Conservation (phyloP, 2,797 vertebrate species). For the Neosilurus hyrtlii region DNA sequence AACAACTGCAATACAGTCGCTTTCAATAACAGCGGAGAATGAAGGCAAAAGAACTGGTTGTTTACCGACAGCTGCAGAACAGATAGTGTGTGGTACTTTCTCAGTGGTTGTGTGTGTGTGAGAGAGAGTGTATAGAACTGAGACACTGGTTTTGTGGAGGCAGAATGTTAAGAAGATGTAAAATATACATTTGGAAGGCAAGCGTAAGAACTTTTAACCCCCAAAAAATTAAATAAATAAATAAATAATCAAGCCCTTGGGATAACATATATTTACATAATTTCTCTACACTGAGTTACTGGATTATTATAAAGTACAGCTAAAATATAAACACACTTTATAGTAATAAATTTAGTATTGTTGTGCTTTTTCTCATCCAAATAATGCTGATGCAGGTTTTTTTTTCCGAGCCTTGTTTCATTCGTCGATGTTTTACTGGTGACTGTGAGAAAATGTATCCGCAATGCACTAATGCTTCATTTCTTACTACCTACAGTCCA, state of each 20-base stretch:
- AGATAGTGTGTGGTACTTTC: background rate
- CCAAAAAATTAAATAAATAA: background rate
- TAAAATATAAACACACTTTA: background rate
- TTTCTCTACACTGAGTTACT: background rate
- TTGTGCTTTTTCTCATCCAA: too few species aligned
- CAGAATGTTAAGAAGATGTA: background rate
- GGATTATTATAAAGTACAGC: background rate
- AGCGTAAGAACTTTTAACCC: background rate
- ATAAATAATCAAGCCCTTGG: background rate
- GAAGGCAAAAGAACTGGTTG: background rate
- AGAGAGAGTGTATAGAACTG: background rate
- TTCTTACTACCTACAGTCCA: too few species aligned
- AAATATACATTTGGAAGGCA: background rate
- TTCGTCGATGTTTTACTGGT: background rate
- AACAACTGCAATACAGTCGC: background rate
- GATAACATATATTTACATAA: background rate
- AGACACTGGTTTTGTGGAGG: background rate
- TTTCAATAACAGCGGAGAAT: background rate
- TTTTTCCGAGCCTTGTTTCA: background rate
- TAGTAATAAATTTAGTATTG: background rate
- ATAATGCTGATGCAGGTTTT: too few species aligned
- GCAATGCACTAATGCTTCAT: too few species aligned
- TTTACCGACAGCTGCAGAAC: background rate
- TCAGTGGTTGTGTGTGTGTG: background rate
- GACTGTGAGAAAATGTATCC: too few species aligned